Percentiles rank a stretch among this genome's conserved stretches.
Conservation (phyloP, 2,113 vertebrate genomes). For the Uropsilus gracilis region DNA sequence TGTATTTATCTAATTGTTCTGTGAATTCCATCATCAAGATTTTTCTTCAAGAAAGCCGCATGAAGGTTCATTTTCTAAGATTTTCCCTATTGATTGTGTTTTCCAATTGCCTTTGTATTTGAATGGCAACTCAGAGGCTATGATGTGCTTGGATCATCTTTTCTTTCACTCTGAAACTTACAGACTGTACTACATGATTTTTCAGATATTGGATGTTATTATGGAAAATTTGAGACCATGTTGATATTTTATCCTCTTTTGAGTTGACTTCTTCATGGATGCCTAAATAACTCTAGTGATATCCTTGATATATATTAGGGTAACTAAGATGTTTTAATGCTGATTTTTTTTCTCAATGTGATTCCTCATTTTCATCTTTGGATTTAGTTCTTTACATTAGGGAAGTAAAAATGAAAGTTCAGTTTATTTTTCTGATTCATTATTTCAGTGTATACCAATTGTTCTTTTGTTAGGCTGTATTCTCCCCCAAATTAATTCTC, state of each 20-base stretch:
- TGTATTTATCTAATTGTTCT: background rate
- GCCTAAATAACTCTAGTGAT: background rate
- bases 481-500: background rate
- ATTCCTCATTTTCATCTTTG: background rate
- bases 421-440: background rate
- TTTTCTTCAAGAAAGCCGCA: background rate
- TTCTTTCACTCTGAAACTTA: background rate
- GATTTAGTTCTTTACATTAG: background rate
- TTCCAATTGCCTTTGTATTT: conserved; percentile 38
- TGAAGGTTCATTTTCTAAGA: background rate
- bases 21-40: background rate
- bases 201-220: background rate
- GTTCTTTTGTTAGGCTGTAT: background rate
- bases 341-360: background rate
- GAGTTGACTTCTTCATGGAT: background rate
- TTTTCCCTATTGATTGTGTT: conserved; percentile 23
- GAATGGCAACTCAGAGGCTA: background rate
- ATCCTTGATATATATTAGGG: background rate
- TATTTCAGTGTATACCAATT: background rate
- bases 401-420: background rate
- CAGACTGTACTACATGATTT: background rate
- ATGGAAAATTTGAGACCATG: background rate
- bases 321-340: background rate
- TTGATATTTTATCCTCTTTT: background rate
- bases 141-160: background rate